Percentiles rank a stretch among this genome's conserved stretches.
These are phyloP conservation scores for Leptinotarsa haldemani DNA, from an alignment of 2,888 invertebrate species.

Conservation along the genomic window DNA sequence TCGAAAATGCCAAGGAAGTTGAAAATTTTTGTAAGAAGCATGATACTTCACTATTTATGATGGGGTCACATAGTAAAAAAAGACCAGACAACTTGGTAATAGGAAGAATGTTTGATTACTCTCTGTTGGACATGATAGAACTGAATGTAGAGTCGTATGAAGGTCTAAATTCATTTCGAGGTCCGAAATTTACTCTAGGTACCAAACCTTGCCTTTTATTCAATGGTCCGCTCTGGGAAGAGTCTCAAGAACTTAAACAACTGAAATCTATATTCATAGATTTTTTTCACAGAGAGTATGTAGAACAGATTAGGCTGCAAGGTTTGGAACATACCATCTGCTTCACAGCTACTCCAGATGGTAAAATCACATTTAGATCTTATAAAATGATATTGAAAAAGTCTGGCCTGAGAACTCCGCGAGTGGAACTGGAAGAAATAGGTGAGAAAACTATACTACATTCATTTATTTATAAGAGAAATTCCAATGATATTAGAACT, in stretches of 20 bases:
- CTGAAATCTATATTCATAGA: constrained; percentile 91
- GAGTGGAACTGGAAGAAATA: constrained; percentile 93
- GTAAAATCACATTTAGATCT: constrained; percentile 81
- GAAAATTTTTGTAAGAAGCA: constrained; percentile 83
- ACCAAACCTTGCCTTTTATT: constrained; percentile 93
- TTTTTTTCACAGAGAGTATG: constrained; percentile 89
- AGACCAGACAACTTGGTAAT: constrained; percentile 91
- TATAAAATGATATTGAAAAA: constrained; percentile 88
- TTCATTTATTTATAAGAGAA: too few species aligned
- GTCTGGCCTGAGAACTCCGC: constrained; percentile 88
- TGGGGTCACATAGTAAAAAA: constrained; percentile 94
- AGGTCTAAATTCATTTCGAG: constrained; percentile 82
- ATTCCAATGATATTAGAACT: too few species aligned
- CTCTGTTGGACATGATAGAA: constrained; percentile 96
- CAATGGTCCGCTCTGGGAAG: constrained; percentile 91
- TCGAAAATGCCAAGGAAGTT: constrained; percentile 88
- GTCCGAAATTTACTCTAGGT: constrained; percentile 74
- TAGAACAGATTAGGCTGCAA: constrained; percentile 85
- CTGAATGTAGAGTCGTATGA: constrained; percentile 88
- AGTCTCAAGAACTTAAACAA: constrained; percentile 81
- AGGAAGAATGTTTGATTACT: constrained; percentile 90
- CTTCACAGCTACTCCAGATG: constrained; percentile 85
- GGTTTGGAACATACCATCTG: constrained; percentile 94
- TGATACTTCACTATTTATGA: constrained; percentile 90
- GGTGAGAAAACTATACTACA: constrained; percentile 65